phyloP scores from a whole-genome alignment of 2,113 vertebrate species.

The Rhadina sibilatrix region DNA sequence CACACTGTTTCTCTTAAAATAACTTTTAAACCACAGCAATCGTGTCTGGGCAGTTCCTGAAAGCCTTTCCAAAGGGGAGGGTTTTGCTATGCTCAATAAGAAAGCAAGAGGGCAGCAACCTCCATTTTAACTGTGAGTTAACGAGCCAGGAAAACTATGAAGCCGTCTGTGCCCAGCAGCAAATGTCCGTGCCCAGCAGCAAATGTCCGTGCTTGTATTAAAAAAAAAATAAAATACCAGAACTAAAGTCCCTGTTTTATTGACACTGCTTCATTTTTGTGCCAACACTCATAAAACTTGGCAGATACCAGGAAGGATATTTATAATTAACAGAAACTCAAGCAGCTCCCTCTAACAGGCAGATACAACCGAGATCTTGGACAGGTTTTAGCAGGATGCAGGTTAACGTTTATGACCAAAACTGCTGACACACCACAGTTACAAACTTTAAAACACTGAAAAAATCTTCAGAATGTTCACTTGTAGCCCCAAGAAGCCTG shows the following conservation, averaged over 20 bases:
- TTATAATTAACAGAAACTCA: neutral
- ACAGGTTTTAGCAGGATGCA: neutral
- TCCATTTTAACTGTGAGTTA: neutral
- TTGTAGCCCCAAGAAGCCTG: neutral
- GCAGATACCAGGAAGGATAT: neutral
- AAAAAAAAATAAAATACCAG: no score
- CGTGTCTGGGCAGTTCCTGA: neutral
- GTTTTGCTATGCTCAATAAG: neutral
- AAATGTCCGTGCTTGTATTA: neutral
- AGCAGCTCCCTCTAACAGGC: neutral
- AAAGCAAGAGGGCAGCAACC: slow-evolving; percentile 50
- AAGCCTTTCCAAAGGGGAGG: neutral
- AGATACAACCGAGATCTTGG: neutral
- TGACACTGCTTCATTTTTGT: neutral
- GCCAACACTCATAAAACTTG: neutral
- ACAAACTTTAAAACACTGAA: neutral
- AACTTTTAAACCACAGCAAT: neutral
- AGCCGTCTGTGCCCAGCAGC: neutral
- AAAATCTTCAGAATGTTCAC: neutral
- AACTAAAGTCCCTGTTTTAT: neutral
- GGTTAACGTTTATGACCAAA: neutral
- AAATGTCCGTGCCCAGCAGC: neutral
- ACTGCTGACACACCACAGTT: neutral
- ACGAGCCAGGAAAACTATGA: neutral
- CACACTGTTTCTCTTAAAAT: neutral